Percentiles rank a stretch among this genome's conserved stretches.
These are phyloP conservation scores for Lepas anatifera DNA, from an alignment of 2,888 invertebrate genomes.

Conservation along the genomic window DNA sequence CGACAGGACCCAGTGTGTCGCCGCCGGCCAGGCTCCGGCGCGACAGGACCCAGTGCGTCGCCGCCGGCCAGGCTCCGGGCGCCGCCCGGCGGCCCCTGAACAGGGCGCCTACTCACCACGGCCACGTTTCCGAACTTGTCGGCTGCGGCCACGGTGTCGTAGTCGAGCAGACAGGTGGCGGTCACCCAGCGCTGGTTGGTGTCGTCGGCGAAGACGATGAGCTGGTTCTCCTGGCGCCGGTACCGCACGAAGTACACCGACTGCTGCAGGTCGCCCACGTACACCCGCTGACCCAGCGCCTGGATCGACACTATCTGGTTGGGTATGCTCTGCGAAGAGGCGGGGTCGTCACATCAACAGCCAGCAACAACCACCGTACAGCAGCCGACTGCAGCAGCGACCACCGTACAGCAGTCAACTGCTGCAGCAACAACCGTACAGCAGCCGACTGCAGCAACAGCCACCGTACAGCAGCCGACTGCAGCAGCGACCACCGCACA, in stretches of 20 bases:
- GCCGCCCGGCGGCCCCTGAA: background rate
- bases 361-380: background rate
- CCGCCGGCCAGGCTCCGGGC: background rate
- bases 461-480: too few relatives aligned
- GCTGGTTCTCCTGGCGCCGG: conserved; percentile 87
- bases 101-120: conserved; percentile 48
- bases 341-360: too few relatives aligned
- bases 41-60: too few relatives aligned
- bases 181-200: conserved; percentile 96
- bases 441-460: too few relatives aligned
- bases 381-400: background rate
- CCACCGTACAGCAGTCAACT: background rate
- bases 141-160: conserved; percentile 87
- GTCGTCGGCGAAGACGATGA: conserved; percentile 97
- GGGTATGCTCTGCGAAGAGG: conserved; percentile 66
- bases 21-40: too few relatives aligned
- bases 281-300: conserved; percentile 85
- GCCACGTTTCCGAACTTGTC: conserved; percentile 97
- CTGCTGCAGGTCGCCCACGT: conserved; percentile 92
- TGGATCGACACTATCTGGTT: conserved; percentile 88
- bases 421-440: conserved; percentile 8
- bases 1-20: too few relatives aligned
- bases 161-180: conserved; percentile 80
- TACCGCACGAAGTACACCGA: conserved; percentile 92
- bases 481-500: too few relatives aligned